Percentiles rank a stretch among this genome's conserved stretches.
These are phyloP conservation scores for Melanotaenia duboulayi DNA, from an alignment of 2,113 vertebrate genomes.

Conservation along the genomic window DNA sequence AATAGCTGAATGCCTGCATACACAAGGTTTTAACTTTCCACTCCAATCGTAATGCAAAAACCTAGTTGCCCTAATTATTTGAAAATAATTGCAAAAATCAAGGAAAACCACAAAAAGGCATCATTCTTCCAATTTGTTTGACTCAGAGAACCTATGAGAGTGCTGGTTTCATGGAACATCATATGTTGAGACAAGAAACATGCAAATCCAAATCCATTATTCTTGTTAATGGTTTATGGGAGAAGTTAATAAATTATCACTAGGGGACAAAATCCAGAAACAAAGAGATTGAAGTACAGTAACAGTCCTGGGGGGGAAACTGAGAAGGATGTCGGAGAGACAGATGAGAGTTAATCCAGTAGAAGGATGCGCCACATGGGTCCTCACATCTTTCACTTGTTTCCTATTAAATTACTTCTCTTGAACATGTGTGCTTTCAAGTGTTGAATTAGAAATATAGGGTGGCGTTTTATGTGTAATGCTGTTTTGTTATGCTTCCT, in stretches of 20 bases:
- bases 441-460: slow-evolving; percentile 15
- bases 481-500: not conserved
- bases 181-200: not conserved
- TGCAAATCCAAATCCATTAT: not conserved
- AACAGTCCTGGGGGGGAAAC: slow-evolving; percentile 10
- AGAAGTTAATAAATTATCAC: slow-evolving; percentile 7
- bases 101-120: not conserved
- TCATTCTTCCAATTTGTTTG: not conserved
- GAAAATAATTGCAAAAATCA: not conserved
- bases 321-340: slow-evolving; percentile 52
- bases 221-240: not conserved
- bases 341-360: slow-evolving; percentile 48
- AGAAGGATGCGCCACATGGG: slow-evolving; percentile 46
- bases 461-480: not conserved
- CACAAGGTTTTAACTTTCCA: not conserved
- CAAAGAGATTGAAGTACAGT: slow-evolving; percentile 23
- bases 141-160: not conserved
- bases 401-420: slow-evolving; percentile 47
- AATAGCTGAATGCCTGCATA: not conserved
- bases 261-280: slow-evolving; percentile 8
- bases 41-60: not conserved
- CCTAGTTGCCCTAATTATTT: not conserved
- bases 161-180: slow-evolving; percentile 5
- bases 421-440: slow-evolving; percentile 29
- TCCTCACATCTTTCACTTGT: slow-evolving; percentile 48